Evolutionary conservation across 2,797 vertebrate genomes (phyloP).

Genomic region (Epinephelus awoara): DNA sequence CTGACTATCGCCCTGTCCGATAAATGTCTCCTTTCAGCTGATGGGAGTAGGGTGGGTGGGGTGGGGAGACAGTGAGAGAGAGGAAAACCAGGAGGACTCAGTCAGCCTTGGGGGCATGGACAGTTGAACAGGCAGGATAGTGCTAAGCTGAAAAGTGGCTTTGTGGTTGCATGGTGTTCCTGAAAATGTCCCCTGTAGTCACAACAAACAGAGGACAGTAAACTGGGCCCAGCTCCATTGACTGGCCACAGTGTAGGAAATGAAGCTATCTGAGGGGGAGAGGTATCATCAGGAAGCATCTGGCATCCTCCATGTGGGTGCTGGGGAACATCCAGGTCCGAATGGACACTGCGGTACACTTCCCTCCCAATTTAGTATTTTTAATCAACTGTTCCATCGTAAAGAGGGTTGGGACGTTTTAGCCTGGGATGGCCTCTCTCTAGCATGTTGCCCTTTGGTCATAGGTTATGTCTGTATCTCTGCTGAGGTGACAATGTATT

Average conservation of each 20-base stretch:
- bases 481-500: slow-evolving; percentile 53
- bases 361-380: slow-evolving; percentile 15
- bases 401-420: slow-evolving; percentile 7
- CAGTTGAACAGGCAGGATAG: slow-evolving; percentile 49
- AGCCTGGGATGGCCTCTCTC: slow-evolving; percentile 2
- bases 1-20: slow-evolving; percentile 76
- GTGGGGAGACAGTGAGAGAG: slow-evolving; percentile 11
- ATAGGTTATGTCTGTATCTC: slow-evolving; percentile 53
- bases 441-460: slow-evolving; percentile 56
- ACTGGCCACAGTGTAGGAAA: slow-evolving; percentile 53
- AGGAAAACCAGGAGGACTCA: slow-evolving; percentile 65
- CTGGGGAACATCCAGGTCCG: slow-evolving; percentile 51
- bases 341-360: slow-evolving; percentile 20
- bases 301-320: slow-evolving; percentile 68
- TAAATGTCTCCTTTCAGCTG: slow-evolving; percentile 80
- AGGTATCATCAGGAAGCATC: slow-evolving; percentile 77
- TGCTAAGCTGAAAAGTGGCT: slow-evolving; percentile 54
- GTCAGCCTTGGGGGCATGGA: slow-evolving; percentile 45
- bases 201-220: slow-evolving; percentile 72
- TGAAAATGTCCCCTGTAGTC: slow-evolving; percentile 67
- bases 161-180: slow-evolving; percentile 55
- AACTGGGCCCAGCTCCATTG: slow-evolving; percentile 30
- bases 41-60: slow-evolving; percentile 35
- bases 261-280: slow-evolving; percentile 33
- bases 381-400: slow-evolving; percentile 14